Conservation (phyloP, 1,140 invertebrate genomes). For the Nasonia longicornis region DNA sequence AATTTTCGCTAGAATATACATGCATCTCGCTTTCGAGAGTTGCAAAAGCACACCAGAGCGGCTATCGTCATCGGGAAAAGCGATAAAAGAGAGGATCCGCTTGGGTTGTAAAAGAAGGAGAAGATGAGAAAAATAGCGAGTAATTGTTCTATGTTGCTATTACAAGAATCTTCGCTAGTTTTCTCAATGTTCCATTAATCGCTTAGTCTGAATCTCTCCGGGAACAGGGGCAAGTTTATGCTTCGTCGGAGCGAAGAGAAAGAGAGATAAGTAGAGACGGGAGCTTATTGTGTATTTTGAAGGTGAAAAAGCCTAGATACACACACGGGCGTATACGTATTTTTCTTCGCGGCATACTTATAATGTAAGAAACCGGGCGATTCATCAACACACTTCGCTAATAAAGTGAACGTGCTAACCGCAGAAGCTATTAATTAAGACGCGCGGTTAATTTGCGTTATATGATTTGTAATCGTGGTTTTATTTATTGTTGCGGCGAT, state of each 20-base stretch:
- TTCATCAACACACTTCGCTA: conserved; percentile 9
- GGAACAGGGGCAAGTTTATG: conserved; percentile 40
- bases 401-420: neutral
- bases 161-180: conserved; percentile 10
- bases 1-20: neutral
- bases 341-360: neutral
- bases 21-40: neutral
- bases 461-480: neutral
- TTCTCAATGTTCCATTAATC: conserved; percentile 36
- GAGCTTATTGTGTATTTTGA: conserved; percentile 32
- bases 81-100: neutral
- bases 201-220: conserved; percentile 21
- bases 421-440: conserved; percentile 7
- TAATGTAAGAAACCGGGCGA: neutral
- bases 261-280: neutral
- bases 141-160: conserved; percentile 25
- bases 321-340: neutral
- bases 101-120: conserved; percentile 3
- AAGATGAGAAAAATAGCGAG: neutral
- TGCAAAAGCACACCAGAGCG: neutral
- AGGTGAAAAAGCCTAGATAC: neutral
- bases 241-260: conserved; percentile 26
- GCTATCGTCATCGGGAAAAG: neutral
- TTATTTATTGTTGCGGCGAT: neutral
- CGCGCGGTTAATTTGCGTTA: neutral